Conservation (phyloP, 2,113 vertebrate species). For the Amphilophus citrinellus region DNA sequence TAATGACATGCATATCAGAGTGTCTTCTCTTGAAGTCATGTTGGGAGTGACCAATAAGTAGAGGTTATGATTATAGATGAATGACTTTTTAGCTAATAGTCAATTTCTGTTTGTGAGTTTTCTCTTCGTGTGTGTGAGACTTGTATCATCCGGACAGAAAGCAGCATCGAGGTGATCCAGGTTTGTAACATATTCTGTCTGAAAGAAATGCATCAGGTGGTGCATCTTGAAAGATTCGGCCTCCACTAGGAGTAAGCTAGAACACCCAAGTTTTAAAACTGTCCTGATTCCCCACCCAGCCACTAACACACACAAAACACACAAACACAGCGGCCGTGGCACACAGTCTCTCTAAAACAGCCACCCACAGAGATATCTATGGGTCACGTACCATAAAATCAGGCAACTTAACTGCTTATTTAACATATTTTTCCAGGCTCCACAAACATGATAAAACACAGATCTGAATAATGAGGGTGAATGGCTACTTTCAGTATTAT, state of each 20-base stretch:
- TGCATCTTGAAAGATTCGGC: conserved; percentile 39
- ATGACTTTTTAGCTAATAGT: conserved; percentile 43
- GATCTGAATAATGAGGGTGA: background rate
- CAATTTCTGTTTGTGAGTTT: background rate
- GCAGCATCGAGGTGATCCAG: conserved; percentile 52
- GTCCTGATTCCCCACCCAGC: conserved; percentile 14
- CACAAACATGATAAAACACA: background rate
- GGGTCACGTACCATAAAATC: conserved; percentile 57
- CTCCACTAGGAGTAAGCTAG: conserved; percentile 42
- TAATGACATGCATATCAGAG: conserved; percentile 17
- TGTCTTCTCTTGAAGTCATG: background rate
- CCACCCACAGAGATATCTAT: conserved; percentile 61
- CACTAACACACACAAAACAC: conserved; percentile 40
- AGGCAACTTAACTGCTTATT: background rate
- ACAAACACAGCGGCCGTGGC: conserved; percentile 31
- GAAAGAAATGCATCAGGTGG: conserved; percentile 42
- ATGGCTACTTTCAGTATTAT: background rate
- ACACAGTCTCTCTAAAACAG: conserved; percentile 43
- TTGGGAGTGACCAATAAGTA: conserved; percentile 22
- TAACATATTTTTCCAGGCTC: background rate
- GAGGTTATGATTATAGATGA: background rate
- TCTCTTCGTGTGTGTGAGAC: background rate
- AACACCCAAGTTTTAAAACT: conserved; percentile 67
- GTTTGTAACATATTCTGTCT: conserved; percentile 34
- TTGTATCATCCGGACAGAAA: conserved; percentile 14